These are phyloP conservation scores for Volucella inflata DNA, from an alignment of 2,888 invertebrate species.

Conservation along the genomic window DNA sequence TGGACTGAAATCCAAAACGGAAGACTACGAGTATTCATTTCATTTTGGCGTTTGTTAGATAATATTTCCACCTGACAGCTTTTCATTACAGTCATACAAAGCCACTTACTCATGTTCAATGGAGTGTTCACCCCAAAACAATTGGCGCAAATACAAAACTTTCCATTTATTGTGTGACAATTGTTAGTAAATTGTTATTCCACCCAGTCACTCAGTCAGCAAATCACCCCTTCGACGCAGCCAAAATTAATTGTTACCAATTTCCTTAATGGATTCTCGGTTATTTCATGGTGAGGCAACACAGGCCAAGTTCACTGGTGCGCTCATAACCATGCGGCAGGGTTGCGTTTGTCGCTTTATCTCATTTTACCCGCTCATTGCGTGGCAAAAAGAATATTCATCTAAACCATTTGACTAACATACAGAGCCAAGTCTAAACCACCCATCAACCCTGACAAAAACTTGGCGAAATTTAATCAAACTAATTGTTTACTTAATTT, in stretches of 20 bases:
- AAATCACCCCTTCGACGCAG: constrained; percentile 6
- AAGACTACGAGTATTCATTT: neutral
- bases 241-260: constrained; percentile 66
- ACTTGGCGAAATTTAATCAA: constrained; percentile 81
- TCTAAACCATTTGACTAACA: constrained; percentile 31
- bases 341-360: constrained; percentile 34
- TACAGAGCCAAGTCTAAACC: neutral
- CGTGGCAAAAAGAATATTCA: constrained; percentile 22
- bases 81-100: constrained; percentile 21
- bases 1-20: neutral
- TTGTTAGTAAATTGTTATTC: constrained; percentile 54
- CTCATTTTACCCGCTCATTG: constrained; percentile 51
- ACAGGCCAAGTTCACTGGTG: constrained; percentile 33
- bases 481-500: constrained; percentile 83
- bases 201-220: neutral
- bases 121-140: neutral
- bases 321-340: constrained; percentile 24
- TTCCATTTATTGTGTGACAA: constrained; percentile 58
- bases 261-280: constrained; percentile 66
- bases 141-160: neutral
- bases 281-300: constrained; percentile 22
- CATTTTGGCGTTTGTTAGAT: neutral
- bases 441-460: neutral
- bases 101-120: neutral
- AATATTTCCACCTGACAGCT: constrained; percentile 26